Evolutionary conservation across 1,140 invertebrate genomes (phyloP).

Genomic region (Pararge aegeria): DNA sequence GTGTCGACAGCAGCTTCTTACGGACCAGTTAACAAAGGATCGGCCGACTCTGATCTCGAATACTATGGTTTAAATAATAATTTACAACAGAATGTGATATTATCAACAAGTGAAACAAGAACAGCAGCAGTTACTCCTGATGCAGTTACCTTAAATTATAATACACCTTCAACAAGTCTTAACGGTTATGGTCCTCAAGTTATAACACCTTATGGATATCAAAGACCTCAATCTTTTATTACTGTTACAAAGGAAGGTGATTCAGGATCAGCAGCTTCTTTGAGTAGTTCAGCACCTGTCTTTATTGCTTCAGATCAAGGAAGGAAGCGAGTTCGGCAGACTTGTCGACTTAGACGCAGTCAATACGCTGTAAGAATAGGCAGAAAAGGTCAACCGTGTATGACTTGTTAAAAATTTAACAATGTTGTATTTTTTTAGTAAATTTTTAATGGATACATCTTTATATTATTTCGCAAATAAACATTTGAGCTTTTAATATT

Average conservation of each 20-base stretch:
- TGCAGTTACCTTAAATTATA: too few relatives aligned
- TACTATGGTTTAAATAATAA: too few relatives aligned
- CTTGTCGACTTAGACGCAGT: conserved; percentile 43
- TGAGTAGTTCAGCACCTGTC: conserved; percentile 10
- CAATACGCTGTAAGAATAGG: conserved; percentile 52
- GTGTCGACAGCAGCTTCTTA: too few relatives aligned
- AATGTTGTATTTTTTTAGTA: conserved; percentile 1
- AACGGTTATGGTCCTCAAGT: conserved; percentile 3
- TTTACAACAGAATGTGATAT: too few relatives aligned
- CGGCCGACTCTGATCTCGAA: too few relatives aligned
- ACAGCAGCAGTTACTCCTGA: too few relatives aligned
- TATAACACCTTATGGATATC: neutral
- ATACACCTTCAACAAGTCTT: too few relatives aligned
- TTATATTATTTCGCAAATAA: conserved; percentile 32
- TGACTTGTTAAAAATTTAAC: conserved; percentile 39
- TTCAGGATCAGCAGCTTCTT: conserved; percentile 1
- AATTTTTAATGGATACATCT: conserved; percentile 47
- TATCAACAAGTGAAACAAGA: too few relatives aligned
- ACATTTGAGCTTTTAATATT: conserved; percentile 37
- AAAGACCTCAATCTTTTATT: neutral
- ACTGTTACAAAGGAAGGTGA: conserved; percentile 9
- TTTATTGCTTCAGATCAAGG: conserved; percentile 22
- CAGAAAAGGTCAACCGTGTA: conserved; percentile 43
- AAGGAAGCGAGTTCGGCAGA: conserved; percentile 34
- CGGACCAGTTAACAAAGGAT: too few relatives aligned